Evolutionary conservation across 1,140 invertebrate genomes (phyloP).

Genomic region (Aphis gossypii): DNA sequence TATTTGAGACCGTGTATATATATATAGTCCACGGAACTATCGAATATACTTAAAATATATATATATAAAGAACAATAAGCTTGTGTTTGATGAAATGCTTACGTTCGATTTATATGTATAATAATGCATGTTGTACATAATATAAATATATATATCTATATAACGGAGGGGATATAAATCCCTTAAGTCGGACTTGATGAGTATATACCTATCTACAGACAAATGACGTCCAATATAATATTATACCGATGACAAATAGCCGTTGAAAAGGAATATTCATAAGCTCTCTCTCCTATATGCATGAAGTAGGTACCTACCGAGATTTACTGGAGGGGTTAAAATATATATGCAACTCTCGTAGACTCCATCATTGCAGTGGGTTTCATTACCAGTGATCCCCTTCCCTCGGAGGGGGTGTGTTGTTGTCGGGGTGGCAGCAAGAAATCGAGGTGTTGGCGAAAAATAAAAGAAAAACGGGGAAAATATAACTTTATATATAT

Average conservation of each 20-base stretch:
- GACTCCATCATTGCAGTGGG: neutral
- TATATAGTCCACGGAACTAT: neutral
- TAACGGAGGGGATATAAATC: neutral
- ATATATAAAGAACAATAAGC: slow-evolving; percentile 21
- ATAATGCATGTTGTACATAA: neutral
- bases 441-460: slow-evolving; percentile 31
- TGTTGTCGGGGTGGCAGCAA: neutral
- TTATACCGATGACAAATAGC: slow-evolving; percentile 49
- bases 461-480: slow-evolving; percentile 25
- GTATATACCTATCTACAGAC: neutral
- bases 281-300: neutral
- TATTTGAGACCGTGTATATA: neutral
- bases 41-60: neutral
- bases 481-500: neutral
- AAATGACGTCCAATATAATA: slow-evolving; percentile 27
- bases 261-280: slow-evolving; percentile 40
- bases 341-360: slow-evolving; percentile 42
- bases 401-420: neutral
- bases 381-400: slow-evolving; percentile 2
- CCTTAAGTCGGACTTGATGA: slow-evolving; percentile 55
- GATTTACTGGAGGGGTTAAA: slow-evolving; percentile 23
- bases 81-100: slow-evolving; percentile 54
- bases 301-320: neutral
- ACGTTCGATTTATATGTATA: neutral
- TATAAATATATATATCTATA: neutral